These are phyloP conservation scores for Emydoidea blandingii DNA, from an alignment of 2,797 vertebrate species.

Conservation along the genomic window DNA sequence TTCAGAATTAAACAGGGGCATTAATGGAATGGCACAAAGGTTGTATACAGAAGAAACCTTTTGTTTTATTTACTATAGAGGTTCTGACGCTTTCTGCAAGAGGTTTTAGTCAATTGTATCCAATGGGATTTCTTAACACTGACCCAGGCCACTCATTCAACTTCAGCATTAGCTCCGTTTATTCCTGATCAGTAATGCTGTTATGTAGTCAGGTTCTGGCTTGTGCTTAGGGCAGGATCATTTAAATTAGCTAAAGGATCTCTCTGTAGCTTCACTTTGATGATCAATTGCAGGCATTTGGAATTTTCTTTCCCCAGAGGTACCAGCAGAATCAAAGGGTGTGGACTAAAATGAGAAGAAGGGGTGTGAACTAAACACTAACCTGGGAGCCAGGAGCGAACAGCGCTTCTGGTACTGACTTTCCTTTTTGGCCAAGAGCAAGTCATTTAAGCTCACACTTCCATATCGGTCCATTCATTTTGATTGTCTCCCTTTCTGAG, in stretches of 20 bases:
- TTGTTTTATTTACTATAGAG: not conserved
- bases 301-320: not conserved
- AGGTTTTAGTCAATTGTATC: not conserved
- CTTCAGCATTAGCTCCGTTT: not conserved
- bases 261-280: not conserved
- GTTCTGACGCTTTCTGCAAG: not conserved
- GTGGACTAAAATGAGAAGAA: not conserved
- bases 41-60: not conserved
- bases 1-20: not conserved
- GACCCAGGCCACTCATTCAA: not conserved
- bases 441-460: not conserved
- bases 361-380: not conserved
- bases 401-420: not conserved
- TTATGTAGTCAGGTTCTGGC: not conserved
- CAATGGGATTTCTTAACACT: not conserved
- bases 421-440: not conserved
- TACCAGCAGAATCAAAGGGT: not conserved
- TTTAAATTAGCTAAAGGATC: not conserved
- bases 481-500: not conserved
- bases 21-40: not conserved
- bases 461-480: not conserved
- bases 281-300: not conserved
- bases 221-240: not conserved
- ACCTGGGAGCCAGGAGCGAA: not conserved
- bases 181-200: not conserved